A percentile compares a stretch with the other conserved stretches of the same genome.
Conservation (phyloP, 1,140 invertebrate genomes). For the Olivierus martensii region DNA sequence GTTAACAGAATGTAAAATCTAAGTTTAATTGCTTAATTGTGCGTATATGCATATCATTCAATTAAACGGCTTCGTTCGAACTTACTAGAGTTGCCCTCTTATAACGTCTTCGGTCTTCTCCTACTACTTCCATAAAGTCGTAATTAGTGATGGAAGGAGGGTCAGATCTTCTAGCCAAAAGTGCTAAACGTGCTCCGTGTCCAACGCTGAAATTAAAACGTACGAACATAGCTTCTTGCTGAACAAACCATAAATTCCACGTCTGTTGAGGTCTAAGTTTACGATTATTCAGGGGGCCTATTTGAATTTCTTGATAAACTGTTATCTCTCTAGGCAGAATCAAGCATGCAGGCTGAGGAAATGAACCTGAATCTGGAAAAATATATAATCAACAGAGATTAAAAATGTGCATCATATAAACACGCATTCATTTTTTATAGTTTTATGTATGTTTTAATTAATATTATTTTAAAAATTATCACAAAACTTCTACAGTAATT, state of each 20-base stretch:
- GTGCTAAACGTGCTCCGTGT: conserved; percentile 75
- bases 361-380: too few species aligned
- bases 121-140: conserved; percentile 80
- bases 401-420: too few species aligned
- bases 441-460: too few species aligned
- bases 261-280: conserved; percentile 84
- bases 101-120: conserved; percentile 9
- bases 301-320: conserved; percentile 72
- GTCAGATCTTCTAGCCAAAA: conserved; percentile 80
- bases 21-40: too few species aligned
- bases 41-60: too few species aligned
- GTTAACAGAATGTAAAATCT: too few species aligned
- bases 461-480: too few species aligned
- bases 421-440: too few species aligned
- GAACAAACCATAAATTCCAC: conserved; percentile 94
- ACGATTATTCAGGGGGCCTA: conserved; percentile 52
- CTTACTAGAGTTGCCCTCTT: conserved; percentile 6
- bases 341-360: conserved; percentile 5
- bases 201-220: conserved; percentile 87
- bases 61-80: neutral
- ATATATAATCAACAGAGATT: too few species aligned
- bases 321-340: conserved; percentile 63
- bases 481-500: too few species aligned
- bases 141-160: conserved; percentile 90
- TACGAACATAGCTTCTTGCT: conserved; percentile 78